These are phyloP conservation scores for mouse (Mus musculus) DNA, from an alignment of 2,113 vertebrate genomes.

Conservation along the genomic window GRCm39 chr9:76490501-76491000, in stretches of 20 bases:
- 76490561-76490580: neutral
- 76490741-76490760: neutral
- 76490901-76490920: neutral
- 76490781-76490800: neutral
- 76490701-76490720: no score
- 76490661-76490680: no score
- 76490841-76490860: neutral
- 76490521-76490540: neutral
- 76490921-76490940: neutral
- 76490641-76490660: neutral
- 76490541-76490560: neutral
- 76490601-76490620: neutral
- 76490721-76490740: no score
- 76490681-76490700: no score
- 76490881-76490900: neutral
- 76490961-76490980: slow-evolving; percentile 22
- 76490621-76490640: neutral
- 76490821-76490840: slow-evolving; percentile 23
- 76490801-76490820: neutral
- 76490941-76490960: neutral
- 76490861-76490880: neutral
- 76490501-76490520: neutral
- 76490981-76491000: neutral
- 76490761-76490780: neutral
- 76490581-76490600: neutral